Evolutionary conservation across 1,140 invertebrate genomes (phyloP).

Genomic region (Drosophila santomea): DNA sequence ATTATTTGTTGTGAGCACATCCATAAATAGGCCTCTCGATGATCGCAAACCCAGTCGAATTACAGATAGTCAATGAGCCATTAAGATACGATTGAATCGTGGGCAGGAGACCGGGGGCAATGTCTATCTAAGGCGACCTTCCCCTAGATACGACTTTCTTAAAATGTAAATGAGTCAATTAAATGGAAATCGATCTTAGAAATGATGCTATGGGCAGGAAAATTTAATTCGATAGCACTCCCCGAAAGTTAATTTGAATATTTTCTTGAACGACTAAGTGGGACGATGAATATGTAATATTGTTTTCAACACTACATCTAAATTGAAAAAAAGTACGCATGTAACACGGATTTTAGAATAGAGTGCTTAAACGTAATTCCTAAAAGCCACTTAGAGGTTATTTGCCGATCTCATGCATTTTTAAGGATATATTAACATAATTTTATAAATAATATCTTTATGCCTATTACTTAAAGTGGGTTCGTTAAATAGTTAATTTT

Average conservation of each 20-base stretch:
- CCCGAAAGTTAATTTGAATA: neutral
- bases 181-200: conserved; percentile 1
- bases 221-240: neutral
- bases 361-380: too few species aligned
- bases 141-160: conserved; percentile 35
- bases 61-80: conserved; percentile 70
- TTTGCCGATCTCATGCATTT: too few species aligned
- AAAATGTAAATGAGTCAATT: conserved; percentile 19
- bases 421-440: too few species aligned
- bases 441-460: too few species aligned
- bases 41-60: conserved; percentile 58
- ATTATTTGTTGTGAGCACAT: conserved; percentile 25
- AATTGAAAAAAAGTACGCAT: too few species aligned
- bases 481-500: too few species aligned
- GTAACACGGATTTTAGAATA: too few species aligned
- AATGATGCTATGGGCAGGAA: neutral
- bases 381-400: too few species aligned
- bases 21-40: conserved; percentile 67
- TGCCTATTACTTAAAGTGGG: too few species aligned
- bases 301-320: too few species aligned
- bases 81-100: conserved; percentile 52
- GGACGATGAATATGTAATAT: too few species aligned
- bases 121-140: conserved; percentile 45
- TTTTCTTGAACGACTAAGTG: too few species aligned
- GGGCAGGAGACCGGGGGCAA: conserved; percentile 47